A percentile compares a stretch with the other conserved stretches of the same genome.
Evolutionary conservation across 1,140 invertebrate genomes (phyloP).

Genomic region (Drosophila pseudoananassae): DNA sequence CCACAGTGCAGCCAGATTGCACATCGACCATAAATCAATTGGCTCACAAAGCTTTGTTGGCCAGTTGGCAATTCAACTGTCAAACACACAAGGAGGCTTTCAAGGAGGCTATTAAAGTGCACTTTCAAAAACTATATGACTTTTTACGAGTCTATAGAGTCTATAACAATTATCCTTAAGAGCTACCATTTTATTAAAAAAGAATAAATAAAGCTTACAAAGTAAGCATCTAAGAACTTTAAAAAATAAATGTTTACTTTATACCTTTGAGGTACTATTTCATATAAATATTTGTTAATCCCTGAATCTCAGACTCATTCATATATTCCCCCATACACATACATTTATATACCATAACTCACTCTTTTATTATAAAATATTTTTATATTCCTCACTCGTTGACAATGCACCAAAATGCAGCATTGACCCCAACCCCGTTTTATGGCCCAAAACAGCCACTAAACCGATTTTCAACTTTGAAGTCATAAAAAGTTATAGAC

Average conservation of each 20-base stretch:
- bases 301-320: no score
- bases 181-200: no score
- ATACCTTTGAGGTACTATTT: no score
- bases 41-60: not conserved
- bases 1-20: conserved; percentile 27
- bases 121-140: no score
- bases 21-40: conserved; percentile 36
- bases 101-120: not conserved
- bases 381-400: conserved; percentile 8
- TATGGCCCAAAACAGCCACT: conserved; percentile 32
- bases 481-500: conserved; percentile 54
- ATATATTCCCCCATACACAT: no score
- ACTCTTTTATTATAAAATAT: not conserved
- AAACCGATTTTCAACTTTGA: conserved; percentile 45
- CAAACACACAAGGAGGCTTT: conserved; percentile 6
- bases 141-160: no score
- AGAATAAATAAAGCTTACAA: no score
- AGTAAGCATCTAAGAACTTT: no score
- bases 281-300: no score
- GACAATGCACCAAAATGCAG: conserved; percentile 47
- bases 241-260: no score
- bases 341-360: no score
- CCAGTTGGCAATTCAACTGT: conserved; percentile 39
- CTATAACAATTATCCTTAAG: no score
- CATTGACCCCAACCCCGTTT: conserved; percentile 56